Base-by-base conservation (phyloP, 2,888 invertebrate genomes). In the Aphodius sticticus region DNA sequence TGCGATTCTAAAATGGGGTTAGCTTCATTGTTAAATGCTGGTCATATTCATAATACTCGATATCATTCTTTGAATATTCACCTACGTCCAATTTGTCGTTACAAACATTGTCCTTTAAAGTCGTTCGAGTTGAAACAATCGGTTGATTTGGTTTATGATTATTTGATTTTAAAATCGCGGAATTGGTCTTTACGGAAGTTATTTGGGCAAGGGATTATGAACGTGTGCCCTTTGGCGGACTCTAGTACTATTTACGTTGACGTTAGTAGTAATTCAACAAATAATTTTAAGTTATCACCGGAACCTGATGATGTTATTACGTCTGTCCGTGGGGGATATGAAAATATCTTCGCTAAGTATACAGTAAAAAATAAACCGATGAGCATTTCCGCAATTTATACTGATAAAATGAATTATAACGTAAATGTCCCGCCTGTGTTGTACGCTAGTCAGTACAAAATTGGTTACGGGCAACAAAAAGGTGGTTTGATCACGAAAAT, bases 1-100 rank as follows among this genome's bases (percentile, higher is more conserved):
- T 99, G 99, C 90, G 96, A 96, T 88, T 95, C 95, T n/a, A 95
- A 93, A 88, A 92, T 93, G 86, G 99, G 99, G 2, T 91, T 99
- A 84, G 94, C 96, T 15, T 94, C 96, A 0, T 89, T 99, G 77
- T 91, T 99, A 5, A 97, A 97, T 88, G 96, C 99, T 0, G 95
- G 96, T 78, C 94, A 95, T 87, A 94, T 99, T 79, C 97, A 98
- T 88, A 97, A 97, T 86, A 96, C 97, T 2, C 95, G 96, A 86
- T 99, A 97, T 87, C 97, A 98, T 90, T 98, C 98, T 0, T 90
- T 98, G 79, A 95, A 95, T 35, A 91, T 99, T 70, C 95, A 97
- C 90, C 93, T 97, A 69, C 92, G 97, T 79, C 95, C 95, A 76
- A 91, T 96, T 69, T 98, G 97, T 87, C 88, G 91, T 84, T 91